Percentiles rank a stretch among this genome's conserved stretches.
phyloP scores from a whole-genome alignment of 2,888 invertebrate species.

The Leptarthrus brevirostris region DNA sequence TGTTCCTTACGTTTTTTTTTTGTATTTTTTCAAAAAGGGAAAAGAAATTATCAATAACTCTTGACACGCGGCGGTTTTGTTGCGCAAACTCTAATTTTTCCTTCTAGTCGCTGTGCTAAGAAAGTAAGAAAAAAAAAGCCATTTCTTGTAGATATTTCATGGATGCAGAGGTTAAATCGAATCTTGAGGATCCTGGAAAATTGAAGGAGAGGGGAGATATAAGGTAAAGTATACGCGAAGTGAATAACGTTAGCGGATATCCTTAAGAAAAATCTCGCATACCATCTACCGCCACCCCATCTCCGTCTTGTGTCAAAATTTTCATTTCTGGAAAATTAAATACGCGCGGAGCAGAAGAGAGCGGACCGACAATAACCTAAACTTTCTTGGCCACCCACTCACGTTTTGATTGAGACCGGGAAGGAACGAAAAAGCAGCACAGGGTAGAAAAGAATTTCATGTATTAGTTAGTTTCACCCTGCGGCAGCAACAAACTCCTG shows the following conservation, averaged over 20 bases:
- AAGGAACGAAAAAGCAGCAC: too few species aligned
- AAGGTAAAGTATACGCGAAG: not conserved
- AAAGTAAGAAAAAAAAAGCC: not conserved
- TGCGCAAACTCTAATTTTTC: slow-evolving; percentile 47
- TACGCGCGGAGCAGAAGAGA: not conserved
- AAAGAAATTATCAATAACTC: slow-evolving; percentile 43
- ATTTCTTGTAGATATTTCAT: slow-evolving; percentile 26
- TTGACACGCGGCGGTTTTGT: slow-evolving; percentile 34
- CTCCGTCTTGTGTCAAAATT: slow-evolving; percentile 6
- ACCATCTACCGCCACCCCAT: not conserved
- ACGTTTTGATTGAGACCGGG: too few species aligned
- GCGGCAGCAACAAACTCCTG: not conserved
- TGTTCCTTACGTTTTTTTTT: too few species aligned
- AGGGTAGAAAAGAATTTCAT: slow-evolving; percentile 11
- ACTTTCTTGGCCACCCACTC: too few species aligned
- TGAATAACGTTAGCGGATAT: not conserved
- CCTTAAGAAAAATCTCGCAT: not conserved
- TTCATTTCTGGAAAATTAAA: slow-evolving; percentile 44
- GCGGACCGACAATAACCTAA: too few species aligned
- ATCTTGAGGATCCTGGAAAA: not conserved
- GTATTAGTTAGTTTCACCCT: slow-evolving; percentile 34
- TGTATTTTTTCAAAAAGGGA: too few species aligned
- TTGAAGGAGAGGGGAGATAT: too few species aligned
- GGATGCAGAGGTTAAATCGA: slow-evolving; percentile 33
- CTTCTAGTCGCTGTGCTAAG: not conserved